Conservation (phyloP, 2,113 vertebrate species). For the Alces alces region DNA sequence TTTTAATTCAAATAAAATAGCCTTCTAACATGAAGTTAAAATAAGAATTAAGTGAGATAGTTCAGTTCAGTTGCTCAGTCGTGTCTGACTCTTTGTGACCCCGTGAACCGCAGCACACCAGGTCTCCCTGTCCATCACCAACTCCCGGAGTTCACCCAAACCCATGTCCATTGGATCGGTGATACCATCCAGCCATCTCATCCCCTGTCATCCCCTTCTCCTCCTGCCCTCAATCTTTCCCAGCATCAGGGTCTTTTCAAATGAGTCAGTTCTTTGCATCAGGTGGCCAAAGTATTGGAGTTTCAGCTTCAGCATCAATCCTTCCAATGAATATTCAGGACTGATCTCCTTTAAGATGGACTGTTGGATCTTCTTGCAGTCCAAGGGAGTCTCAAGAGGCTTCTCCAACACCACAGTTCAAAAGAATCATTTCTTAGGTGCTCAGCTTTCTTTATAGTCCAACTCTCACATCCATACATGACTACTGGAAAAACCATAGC, state of each 20-base stretch:
- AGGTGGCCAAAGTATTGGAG: not conserved
- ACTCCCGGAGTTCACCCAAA: not conserved
- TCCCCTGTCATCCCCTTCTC: not conserved
- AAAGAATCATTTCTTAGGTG: not conserved
- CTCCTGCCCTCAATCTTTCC: not conserved
- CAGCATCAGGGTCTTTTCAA: not conserved
- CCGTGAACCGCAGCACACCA: not conserved
- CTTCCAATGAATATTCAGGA: not conserved
- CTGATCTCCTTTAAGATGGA: not conserved
- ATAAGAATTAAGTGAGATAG: not conserved
- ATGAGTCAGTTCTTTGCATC: not conserved
- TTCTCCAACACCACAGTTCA: not conserved
- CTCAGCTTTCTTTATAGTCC: not conserved
- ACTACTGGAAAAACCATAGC: not conserved
- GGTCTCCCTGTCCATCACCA: not conserved
- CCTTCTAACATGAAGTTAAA: not conserved
- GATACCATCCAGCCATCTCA: not conserved
- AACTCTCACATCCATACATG: not conserved
- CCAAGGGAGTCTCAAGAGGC: not conserved
- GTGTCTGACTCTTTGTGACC: accelerated
- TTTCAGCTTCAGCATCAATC: not conserved
- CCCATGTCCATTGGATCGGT: not conserved
- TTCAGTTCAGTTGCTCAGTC: accelerated
- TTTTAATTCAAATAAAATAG: not conserved
- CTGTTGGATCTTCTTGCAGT: not conserved